Conservation (phyloP, 2,797 vertebrate genomes). For the Labroides dimidiatus region DNA sequence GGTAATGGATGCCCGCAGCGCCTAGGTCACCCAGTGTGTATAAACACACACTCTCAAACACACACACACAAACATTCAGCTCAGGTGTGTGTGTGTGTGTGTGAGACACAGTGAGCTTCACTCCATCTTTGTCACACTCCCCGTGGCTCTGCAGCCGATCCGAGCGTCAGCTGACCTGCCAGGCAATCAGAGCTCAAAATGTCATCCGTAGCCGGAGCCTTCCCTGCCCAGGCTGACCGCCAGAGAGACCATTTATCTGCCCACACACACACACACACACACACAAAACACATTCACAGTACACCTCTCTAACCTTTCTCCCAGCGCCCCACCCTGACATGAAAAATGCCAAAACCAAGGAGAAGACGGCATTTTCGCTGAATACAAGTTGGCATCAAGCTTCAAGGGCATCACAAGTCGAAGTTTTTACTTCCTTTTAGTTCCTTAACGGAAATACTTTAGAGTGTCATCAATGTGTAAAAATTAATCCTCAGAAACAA, state of each 20-base stretch:
- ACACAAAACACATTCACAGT: constrained; percentile 22
- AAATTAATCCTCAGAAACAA: too few species aligned
- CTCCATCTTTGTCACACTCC: constrained; percentile 73
- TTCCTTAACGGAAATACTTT: too few species aligned
- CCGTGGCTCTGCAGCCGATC: constrained; percentile 66
- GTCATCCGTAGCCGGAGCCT: constrained; percentile 64
- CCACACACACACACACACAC: constrained; percentile 23
- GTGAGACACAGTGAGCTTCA: constrained; percentile 30
- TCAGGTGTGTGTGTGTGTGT: constrained; percentile 15
- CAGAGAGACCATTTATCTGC: constrained; percentile 61
- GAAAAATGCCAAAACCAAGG: constrained; percentile 12
- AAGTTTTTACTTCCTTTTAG: too few species aligned
- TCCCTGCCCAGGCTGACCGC: constrained; percentile 46
- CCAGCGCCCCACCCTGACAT: background rate
- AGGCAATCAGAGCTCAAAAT: constrained; percentile 78
- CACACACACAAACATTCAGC: background rate
- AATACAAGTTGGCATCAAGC: background rate
- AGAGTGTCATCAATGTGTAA: too few species aligned
- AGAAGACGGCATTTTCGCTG: constrained; percentile 11
- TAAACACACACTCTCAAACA: background rate
- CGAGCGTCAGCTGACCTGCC: constrained; percentile 68
- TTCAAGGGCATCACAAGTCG: background rate
- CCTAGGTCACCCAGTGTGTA: constrained; percentile 45
- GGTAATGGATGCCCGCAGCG: constrained; percentile 51
- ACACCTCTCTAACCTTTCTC: constrained; percentile 12